Evolutionary conservation across 2,113 vertebrate genomes (phyloP), one percentile per base, ranked within the genome.

Genomic region (Atractosteus spatula): DNA sequence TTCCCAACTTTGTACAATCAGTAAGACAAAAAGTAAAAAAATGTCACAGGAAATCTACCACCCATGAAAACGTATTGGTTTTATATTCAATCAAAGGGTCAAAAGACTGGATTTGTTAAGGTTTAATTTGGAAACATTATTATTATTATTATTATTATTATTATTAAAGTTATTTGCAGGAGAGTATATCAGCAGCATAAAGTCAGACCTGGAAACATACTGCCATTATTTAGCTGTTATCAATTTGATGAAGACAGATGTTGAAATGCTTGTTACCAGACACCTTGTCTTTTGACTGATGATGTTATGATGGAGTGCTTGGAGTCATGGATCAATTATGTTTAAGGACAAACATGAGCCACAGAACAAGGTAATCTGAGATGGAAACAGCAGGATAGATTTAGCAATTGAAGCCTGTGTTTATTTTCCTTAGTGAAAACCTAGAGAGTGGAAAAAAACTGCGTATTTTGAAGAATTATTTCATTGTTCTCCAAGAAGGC

Each of bases 1-100:
- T 88, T 84, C 81, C 82, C 70, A 72, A 84, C 86, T 89, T 90
- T 29, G 17, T 29, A 29, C 17, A 29, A 29, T 29, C 17, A 51
- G 47, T 51, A 51, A 51, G 17, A 29, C 17, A 29, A 51, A 51
- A 51, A 51, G 8, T 51, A 51, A 51, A 51, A 51, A 86, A 84
- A 76, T 83, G 78, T 80, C 82, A 83, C 12, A 68, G 71, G 61
- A 74, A 68, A 76, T 43, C 62, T 44, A 3, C 17, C 47, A 59
- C 54, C 51, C 66, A 74, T 72, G 71, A 82, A 79, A 51, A 72
- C 75, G 82, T 70, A 79, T 79, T 79, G 86, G 47, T 86, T 81
- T 85, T 65, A 61, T 73, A 17, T 78, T 68, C 45, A 63, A 57
- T 16, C 51, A n/a, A 70, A 77, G 72, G 74, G 44, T 72, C 68